phyloP scores from a whole-genome alignment of 1,140 invertebrate genomes.

The Drosophila eugracilis region DNA sequence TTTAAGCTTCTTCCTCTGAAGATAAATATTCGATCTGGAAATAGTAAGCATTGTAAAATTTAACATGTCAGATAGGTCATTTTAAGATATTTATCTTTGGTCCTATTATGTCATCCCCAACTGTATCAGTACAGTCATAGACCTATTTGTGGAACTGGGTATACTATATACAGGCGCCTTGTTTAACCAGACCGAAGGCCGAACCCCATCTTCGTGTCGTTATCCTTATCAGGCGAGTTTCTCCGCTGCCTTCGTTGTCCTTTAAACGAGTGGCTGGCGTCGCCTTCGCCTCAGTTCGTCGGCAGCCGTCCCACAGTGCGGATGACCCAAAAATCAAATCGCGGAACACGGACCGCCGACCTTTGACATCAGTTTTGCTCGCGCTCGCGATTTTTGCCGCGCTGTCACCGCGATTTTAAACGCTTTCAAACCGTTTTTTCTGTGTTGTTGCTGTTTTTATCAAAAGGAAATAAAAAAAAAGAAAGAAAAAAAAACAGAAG shows the following conservation, averaged over 20 bases:
- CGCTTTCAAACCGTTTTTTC: slow-evolving; percentile 15
- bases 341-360: slow-evolving; percentile 27
- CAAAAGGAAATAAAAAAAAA: neutral
- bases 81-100: too few relatives aligned
- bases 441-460: slow-evolving; percentile 18
- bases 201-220: slow-evolving; percentile 49
- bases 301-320: slow-evolving; percentile 76
- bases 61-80: too few relatives aligned
- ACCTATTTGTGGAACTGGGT: slow-evolving; percentile 15
- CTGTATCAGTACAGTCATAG: slow-evolving; percentile 24
- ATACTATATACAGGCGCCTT: slow-evolving; percentile 4
- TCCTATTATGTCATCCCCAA: neutral
- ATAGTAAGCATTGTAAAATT: too few relatives aligned
- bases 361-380: slow-evolving; percentile 13
- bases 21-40: too few relatives aligned
- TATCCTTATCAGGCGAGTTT: slow-evolving; percentile 70
- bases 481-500: too few relatives aligned
- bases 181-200: slow-evolving; percentile 16
- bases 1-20: too few relatives aligned
- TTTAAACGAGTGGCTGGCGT: slow-evolving; percentile 58
- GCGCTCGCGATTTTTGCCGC: slow-evolving; percentile 25
- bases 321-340: slow-evolving; percentile 59
- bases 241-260: slow-evolving; percentile 47
- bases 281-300: slow-evolving; percentile 66
- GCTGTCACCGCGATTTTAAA: slow-evolving; percentile 8